Percentiles rank a stretch among this genome's conserved stretches.
Conservation (phyloP, 1,140 invertebrate species). For the Macrobrachium nipponense region DNA sequence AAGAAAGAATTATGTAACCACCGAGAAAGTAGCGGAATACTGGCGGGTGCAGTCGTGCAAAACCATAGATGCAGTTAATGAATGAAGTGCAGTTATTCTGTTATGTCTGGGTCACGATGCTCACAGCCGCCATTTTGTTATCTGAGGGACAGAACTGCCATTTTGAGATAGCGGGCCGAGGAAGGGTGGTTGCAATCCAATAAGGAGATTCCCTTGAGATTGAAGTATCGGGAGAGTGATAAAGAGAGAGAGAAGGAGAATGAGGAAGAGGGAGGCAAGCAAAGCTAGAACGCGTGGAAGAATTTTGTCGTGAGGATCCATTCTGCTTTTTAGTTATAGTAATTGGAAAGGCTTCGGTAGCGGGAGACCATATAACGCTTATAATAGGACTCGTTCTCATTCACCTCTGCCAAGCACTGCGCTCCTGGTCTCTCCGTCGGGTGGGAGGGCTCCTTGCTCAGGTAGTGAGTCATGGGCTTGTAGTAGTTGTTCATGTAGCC, state of each 20-base stretch:
- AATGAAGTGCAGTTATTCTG: too few species aligned
- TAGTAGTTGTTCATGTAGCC: constrained; percentile 32
- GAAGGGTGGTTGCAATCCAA: not conserved
- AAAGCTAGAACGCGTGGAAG: not conserved
- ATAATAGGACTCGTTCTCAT: constrained; percentile 5
- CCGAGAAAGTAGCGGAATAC: too few species aligned
- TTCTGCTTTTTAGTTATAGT: too few species aligned
- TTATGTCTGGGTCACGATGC: too few species aligned
- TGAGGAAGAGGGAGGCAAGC: not conserved
- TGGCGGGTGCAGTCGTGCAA: too few species aligned
- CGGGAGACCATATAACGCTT: too few species aligned
- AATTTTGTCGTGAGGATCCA: not conserved
- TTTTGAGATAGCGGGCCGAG: too few species aligned
- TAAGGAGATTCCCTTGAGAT: not conserved
- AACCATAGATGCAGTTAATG: too few species aligned
- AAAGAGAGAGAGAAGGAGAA: constrained; percentile 22
- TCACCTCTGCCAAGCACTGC: constrained; percentile 38
- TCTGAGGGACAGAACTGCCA: too few species aligned
- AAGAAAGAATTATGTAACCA: too few species aligned
- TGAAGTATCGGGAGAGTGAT: not conserved
- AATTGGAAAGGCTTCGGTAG: too few species aligned
- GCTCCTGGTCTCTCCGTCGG: constrained; percentile 15
- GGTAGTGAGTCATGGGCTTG: constrained; percentile 30
- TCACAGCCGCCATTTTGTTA: too few species aligned
- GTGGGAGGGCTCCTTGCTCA: constrained; percentile 3